These are phyloP conservation scores for Scaptomyza tumidula DNA, from an alignment of 2,888 invertebrate species.

Conservation along the genomic window DNA sequence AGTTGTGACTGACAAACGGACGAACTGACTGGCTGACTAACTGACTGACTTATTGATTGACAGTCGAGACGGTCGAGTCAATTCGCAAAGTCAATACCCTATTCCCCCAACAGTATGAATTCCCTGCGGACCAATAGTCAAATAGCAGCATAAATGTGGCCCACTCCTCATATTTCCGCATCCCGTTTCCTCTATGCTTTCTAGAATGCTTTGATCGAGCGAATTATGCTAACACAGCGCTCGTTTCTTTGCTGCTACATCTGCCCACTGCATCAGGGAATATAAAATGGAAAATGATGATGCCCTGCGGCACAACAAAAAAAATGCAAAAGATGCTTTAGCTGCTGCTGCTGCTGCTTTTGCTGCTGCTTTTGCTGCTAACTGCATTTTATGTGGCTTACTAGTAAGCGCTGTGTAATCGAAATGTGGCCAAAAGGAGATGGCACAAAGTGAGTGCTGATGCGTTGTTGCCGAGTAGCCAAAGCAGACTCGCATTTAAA, in stretches of 20 bases:
- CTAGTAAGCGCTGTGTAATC: slow-evolving; percentile 28
- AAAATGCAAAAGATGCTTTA: slow-evolving; percentile 18
- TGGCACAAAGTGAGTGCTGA: slow-evolving; percentile 21
- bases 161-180: slow-evolving; percentile 51
- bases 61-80: neutral
- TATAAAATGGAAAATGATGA: slow-evolving; percentile 66
- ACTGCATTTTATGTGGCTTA: slow-evolving; percentile 35
- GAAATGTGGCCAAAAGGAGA: slow-evolving; percentile 29
- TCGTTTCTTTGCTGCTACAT: neutral
- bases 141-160: slow-evolving; percentile 7
- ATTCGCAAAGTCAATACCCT: neutral
- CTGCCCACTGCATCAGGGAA: slow-evolving; percentile 49
- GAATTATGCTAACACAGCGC: slow-evolving; percentile 53
- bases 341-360: slow-evolving; percentile 12
- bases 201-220: slow-evolving; percentile 49
- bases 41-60: slow-evolving; percentile 7
- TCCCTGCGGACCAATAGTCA: slow-evolving; percentile 3
- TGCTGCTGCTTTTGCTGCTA: neutral
- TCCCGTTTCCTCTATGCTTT: slow-evolving; percentile 13
- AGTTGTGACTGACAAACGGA: slow-evolving; percentile 11
- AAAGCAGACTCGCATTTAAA: slow-evolving; percentile 15
- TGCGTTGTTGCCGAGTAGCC: slow-evolving; percentile 3
- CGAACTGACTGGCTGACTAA: neutral
- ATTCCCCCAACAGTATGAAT: neutral
- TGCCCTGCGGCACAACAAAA: slow-evolving; percentile 27